phyloP scores from a whole-genome alignment of 2,113 vertebrate species.

The Zosterops borbonicus region DNA sequence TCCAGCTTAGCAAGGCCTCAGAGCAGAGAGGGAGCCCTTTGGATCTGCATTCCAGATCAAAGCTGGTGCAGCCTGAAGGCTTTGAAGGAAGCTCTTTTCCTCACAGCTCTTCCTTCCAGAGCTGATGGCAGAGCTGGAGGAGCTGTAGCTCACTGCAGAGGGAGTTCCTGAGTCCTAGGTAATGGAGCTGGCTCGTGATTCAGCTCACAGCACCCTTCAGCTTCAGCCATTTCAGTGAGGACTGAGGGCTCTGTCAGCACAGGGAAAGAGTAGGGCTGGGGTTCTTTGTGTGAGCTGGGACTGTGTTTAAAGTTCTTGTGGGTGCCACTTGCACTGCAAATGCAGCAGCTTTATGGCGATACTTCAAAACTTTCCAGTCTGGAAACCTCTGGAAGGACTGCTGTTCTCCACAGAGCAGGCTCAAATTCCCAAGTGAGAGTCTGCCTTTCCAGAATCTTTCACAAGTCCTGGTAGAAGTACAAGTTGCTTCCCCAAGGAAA shows the following conservation, averaged over 20 bases:
- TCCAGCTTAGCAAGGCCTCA: not conserved
- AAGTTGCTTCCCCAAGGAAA: not conserved
- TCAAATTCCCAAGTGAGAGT: not conserved
- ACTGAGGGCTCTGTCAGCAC: not conserved
- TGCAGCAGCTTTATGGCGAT: not conserved
- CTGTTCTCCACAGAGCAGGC: not conserved
- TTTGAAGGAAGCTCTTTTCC: not conserved
- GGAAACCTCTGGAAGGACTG: not conserved
- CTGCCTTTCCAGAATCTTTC: not conserved
- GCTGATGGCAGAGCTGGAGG: not conserved
- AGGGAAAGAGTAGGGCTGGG: not conserved
- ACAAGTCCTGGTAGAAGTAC: rapidly evolving
- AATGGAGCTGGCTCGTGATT: not conserved
- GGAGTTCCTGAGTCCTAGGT: not conserved
- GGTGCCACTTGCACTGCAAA: not conserved
- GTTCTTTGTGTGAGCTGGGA: not conserved
- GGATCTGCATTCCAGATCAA: not conserved
- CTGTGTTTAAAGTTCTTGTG: not conserved
- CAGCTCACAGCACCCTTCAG: not conserved
- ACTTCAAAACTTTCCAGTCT: not conserved
- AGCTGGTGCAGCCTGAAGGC: not conserved
- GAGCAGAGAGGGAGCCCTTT: not conserved
- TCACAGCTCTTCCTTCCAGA: not conserved
- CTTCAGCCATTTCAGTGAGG: not conserved
- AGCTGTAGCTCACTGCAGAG: not conserved